These are phyloP conservation scores for Alsophila aescularia DNA, from an alignment of 2,888 invertebrate genomes.

Conservation along the genomic window DNA sequence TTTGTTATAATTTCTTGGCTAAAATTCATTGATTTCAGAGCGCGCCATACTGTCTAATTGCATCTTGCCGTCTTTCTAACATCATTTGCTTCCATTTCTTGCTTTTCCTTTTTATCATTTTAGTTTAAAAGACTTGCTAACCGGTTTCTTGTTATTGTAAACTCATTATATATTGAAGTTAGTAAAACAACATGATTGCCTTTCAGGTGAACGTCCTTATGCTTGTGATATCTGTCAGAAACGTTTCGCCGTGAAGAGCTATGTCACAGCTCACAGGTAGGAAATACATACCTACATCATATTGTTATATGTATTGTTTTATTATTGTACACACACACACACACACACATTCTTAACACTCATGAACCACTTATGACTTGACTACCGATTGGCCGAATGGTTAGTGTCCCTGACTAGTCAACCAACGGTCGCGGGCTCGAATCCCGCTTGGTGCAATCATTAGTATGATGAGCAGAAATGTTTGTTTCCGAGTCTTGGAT, in stretches of 20 bases:
- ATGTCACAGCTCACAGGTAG: conserved; percentile 90
- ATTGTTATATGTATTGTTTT: background rate
- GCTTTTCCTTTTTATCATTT: conserved; percentile 52
- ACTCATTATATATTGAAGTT: background rate
- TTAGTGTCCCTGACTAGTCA: too few relatives aligned
- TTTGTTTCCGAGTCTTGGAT: too few relatives aligned
- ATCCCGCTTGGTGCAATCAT: too few relatives aligned
- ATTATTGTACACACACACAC: too few relatives aligned
- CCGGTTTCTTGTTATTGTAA: conserved; percentile 2
- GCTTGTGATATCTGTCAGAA: conserved; percentile 92
- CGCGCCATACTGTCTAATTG: conserved; percentile 73
- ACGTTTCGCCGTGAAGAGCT: conserved; percentile 92
- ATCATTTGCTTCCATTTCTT: conserved; percentile 60
- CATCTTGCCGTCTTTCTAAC: conserved; percentile 84
- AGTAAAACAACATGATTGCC: conserved; percentile 10
- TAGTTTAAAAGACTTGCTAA: background rate
- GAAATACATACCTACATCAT: conserved; percentile 1
- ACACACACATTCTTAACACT: too few relatives aligned
- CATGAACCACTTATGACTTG: too few relatives aligned
- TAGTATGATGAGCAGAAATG: too few relatives aligned
- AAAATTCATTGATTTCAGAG: conserved; percentile 75
- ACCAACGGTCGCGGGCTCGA: too few relatives aligned
- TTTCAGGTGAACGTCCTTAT: conserved; percentile 89
- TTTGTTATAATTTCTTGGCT: conserved; percentile 65
- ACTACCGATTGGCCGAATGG: too few relatives aligned